A percentile compares a stretch with the other conserved stretches of the same genome.
These are phyloP conservation scores for Berghia stephanieae DNA, from an alignment of 1,140 invertebrate genomes.

Conservation along the genomic window DNA sequence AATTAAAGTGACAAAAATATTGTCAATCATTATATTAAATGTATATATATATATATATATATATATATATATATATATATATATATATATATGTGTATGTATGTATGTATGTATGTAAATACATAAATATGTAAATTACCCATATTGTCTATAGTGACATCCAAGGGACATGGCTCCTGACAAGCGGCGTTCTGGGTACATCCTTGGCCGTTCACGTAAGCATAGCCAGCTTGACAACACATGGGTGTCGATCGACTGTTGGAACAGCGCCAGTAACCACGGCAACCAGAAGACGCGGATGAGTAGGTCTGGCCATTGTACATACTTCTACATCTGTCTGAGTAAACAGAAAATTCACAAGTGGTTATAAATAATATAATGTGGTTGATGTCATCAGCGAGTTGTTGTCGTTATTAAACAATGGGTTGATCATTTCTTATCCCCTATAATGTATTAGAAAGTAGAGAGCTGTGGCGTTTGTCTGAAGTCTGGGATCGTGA, in stretches of 20 bases:
- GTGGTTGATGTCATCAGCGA: too few relatives aligned
- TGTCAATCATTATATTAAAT: neutral
- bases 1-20: neutral
- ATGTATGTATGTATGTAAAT: neutral
- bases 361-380: too few relatives aligned
- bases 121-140: neutral
- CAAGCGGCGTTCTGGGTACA: constrained; percentile 39
- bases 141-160: constrained; percentile 21
- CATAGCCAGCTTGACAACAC: constrained; percentile 44
- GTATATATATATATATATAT: neutral
- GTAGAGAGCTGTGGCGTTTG: too few relatives aligned
- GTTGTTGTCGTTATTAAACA: too few relatives aligned
- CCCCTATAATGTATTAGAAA: too few relatives aligned
- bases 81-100: neutral
- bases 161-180: constrained; percentile 37
- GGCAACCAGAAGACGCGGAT: constrained; percentile 33
- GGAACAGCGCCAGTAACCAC: constrained; percentile 44
- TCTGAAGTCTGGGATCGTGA: too few relatives aligned
- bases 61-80: neutral
- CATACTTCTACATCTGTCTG: constrained; percentile 40
- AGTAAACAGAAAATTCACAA: neutral
- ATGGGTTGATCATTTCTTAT: too few relatives aligned
- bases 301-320: constrained; percentile 38
- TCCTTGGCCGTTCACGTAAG: constrained; percentile 39
- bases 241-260: constrained; percentile 37